These are phyloP conservation scores for Haemorhous mexicanus DNA, from an alignment of 2,113 vertebrate genomes.

Conservation along the genomic window DNA sequence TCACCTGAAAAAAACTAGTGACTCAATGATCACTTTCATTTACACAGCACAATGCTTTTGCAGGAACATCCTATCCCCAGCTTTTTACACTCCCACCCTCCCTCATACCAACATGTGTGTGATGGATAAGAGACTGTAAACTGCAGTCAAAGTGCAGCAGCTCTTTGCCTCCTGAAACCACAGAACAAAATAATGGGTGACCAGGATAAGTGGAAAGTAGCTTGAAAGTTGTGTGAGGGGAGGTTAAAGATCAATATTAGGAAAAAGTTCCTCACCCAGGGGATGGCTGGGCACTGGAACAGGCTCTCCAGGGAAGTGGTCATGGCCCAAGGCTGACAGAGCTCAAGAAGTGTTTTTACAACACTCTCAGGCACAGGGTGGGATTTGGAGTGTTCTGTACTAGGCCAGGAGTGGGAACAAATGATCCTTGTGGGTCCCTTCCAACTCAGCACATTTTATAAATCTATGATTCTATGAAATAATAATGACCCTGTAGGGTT, in stretches of 20 bases:
- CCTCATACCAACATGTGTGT: neutral
- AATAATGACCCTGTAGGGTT: neutral
- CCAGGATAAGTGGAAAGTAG: neutral
- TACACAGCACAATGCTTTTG: neutral
- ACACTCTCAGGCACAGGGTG: fast-evolving
- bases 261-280: neutral
- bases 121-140: neutral
- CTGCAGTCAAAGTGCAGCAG: neutral
- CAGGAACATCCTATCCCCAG: neutral
- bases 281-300: neutral
- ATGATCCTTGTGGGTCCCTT: neutral
- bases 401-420: neutral
- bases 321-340: fast-evolving
- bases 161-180: neutral
- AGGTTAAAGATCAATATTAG: neutral
- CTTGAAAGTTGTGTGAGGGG: neutral
- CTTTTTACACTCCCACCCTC: neutral
- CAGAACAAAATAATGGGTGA: neutral
- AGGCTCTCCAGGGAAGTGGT: neutral
- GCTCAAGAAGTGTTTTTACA: neutral
- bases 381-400: neutral
- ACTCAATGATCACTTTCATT: neutral
- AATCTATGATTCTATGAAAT: neutral
- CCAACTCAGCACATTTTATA: neutral
- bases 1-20: neutral